Evolutionary conservation across 2,797 vertebrate genomes (phyloP).

Genomic region (Gastrophryne carolinensis): DNA sequence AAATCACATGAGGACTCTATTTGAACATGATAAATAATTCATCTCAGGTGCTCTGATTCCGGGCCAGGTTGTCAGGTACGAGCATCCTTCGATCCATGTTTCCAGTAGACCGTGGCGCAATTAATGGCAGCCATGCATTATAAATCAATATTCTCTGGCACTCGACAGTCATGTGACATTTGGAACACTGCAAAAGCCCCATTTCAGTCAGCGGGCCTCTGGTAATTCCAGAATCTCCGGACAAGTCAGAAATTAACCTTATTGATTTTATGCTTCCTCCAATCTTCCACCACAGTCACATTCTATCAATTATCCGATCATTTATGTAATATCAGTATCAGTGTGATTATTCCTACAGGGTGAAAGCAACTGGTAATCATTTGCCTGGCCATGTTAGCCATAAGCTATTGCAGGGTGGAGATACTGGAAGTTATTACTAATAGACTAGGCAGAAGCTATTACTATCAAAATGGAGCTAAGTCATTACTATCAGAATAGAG

Average conservation of each 20-base stretch:
- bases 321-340: neutral
- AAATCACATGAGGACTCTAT: too few species aligned
- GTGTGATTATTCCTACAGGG: too few species aligned
- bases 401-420: too few species aligned
- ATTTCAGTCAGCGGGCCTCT: neutral
- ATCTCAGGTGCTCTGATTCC: too few species aligned
- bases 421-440: too few species aligned
- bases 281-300: neutral
- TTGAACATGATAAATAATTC: too few species aligned
- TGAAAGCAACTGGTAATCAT: too few species aligned
- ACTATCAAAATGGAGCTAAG: too few species aligned
- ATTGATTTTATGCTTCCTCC: slow-evolving; percentile 67
- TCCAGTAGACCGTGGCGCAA: neutral
- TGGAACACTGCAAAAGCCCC: neutral
- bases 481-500: too few species aligned
- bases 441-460: too few species aligned
- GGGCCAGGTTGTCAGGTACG: too few species aligned
- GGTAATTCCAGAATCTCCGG: neutral
- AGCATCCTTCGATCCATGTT: neutral
- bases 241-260: slow-evolving; percentile 75
- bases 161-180: slow-evolving; percentile 22
- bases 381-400: too few species aligned
- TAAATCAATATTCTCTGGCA: neutral
- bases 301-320: neutral
- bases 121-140: neutral